phyloP scores from a whole-genome alignment of 2,888 invertebrate species.

The Sycophila texana region DNA sequence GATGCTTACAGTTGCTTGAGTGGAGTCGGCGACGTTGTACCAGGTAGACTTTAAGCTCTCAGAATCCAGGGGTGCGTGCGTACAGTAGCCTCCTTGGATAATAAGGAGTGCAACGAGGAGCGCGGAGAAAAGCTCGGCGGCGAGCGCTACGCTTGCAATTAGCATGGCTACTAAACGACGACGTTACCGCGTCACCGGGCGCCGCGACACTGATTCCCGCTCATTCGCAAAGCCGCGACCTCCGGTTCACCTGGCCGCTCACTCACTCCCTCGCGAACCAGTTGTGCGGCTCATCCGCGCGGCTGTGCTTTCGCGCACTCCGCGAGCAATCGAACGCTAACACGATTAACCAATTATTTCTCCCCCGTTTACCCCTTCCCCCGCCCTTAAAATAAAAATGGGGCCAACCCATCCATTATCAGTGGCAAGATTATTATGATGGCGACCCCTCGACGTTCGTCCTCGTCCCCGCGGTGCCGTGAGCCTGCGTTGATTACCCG shows the following conservation, averaged over 20 bases:
- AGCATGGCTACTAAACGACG: constrained; percentile 14
- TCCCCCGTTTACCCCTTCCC: background rate
- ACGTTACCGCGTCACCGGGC: constrained; percentile 34
- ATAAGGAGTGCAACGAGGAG: too few species aligned
- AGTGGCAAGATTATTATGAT: constrained; percentile 4
- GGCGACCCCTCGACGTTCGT: too few species aligned
- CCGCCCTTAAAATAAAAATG: background rate
- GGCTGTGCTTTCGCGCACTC: background rate
- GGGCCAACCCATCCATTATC: constrained; percentile 22
- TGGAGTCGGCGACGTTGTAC: background rate
- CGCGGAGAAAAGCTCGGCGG: background rate
- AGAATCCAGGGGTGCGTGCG: too few species aligned
- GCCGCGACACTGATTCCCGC: constrained; percentile 33
- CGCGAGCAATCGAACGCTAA: background rate
- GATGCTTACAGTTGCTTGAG: background rate
- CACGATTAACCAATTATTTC: constrained; percentile 33
- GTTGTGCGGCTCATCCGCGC: too few species aligned
- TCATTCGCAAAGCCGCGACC: background rate
- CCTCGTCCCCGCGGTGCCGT: background rate
- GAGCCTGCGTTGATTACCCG: background rate
- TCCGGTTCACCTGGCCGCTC: background rate
- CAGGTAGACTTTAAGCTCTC: background rate
- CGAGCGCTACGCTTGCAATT: background rate
- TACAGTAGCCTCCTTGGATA: too few species aligned
- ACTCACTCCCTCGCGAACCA: background rate